phyloP scores from a whole-genome alignment of 2,113 vertebrate species.

The Myrmecophaga tridactyla region DNA sequence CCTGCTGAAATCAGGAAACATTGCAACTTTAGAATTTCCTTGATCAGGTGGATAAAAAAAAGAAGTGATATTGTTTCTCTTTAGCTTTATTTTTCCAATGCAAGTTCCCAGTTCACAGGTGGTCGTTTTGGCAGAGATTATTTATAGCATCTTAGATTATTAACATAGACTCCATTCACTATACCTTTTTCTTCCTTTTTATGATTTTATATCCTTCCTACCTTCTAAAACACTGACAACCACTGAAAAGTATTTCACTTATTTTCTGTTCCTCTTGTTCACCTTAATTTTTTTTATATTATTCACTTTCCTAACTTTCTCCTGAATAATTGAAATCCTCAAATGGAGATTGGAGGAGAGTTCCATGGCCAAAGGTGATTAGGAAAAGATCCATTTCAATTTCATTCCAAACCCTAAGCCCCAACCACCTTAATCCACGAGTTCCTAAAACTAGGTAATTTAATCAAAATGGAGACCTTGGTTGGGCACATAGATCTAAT shows the following conservation, averaged over 20 bases:
- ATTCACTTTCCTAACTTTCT: background rate
- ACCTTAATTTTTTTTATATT: background rate
- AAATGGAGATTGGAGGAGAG: background rate
- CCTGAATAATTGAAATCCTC: background rate
- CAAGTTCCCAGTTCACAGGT: background rate
- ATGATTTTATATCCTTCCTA: background rate
- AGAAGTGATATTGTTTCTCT: background rate
- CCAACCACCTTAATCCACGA: background rate
- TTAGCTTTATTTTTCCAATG: background rate
- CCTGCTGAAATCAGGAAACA: background rate
- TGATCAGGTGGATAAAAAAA: background rate
- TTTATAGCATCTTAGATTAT: background rate
- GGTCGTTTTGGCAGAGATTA: background rate
- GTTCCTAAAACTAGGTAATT: background rate
- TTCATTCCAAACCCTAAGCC: background rate
- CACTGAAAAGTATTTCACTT: background rate
- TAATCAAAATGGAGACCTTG: background rate
- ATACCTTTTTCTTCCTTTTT: background rate
- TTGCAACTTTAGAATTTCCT: background rate
- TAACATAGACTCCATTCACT: background rate
- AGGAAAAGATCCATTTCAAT: background rate
- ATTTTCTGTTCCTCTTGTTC: background rate
- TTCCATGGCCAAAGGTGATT: background rate
- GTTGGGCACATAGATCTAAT: background rate
- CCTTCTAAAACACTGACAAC: background rate